phyloP scores from a whole-genome alignment of 2,888 invertebrate species.

The Drosophila helvetica region DNA sequence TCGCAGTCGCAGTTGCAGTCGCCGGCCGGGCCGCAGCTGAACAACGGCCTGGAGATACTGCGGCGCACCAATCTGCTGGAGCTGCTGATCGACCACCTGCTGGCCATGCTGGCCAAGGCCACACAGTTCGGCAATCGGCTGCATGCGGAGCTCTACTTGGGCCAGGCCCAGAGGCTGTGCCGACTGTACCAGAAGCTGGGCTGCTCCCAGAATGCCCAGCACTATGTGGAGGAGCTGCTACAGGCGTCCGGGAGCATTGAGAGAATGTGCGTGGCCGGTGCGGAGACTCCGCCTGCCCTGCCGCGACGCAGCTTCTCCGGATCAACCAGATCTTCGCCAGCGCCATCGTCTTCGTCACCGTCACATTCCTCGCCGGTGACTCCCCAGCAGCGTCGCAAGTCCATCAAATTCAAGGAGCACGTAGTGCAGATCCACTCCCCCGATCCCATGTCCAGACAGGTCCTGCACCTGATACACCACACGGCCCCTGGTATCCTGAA shows the following conservation, averaged over 20 bases:
- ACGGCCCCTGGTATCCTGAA: background rate
- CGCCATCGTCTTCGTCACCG: slow-evolving; percentile 56
- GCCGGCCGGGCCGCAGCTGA: slow-evolving; percentile 51
- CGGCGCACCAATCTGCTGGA: slow-evolving; percentile 87
- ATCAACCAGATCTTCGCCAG: slow-evolving; percentile 68
- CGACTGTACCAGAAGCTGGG: slow-evolving; percentile 86
- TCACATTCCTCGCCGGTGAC: background rate
- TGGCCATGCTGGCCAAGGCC: slow-evolving; percentile 88
- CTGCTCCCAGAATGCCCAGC: slow-evolving; percentile 85
- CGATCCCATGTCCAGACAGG: slow-evolving; percentile 10
- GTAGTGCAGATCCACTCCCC: slow-evolving; percentile 59
- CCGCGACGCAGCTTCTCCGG: background rate
- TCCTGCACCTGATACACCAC: background rate
- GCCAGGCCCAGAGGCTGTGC: slow-evolving; percentile 88
- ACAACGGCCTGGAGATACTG: slow-evolving; percentile 85
- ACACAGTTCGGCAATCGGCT: slow-evolving; percentile 86
- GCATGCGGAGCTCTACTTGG: slow-evolving; percentile 88
- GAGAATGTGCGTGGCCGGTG: slow-evolving; percentile 72
- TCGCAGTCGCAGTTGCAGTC: background rate
- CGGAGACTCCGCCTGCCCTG: slow-evolving; percentile 65
- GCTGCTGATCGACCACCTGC: slow-evolving; percentile 89
- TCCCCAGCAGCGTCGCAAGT: slow-evolving; percentile 48
- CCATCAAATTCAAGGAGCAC: slow-evolving; percentile 73
- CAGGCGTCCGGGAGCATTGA: slow-evolving; percentile 83
- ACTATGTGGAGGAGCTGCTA: slow-evolving; percentile 85